Conservation (phyloP, 92 coral and sea anemone genomes). For the Phenganax subtilis region DNA sequence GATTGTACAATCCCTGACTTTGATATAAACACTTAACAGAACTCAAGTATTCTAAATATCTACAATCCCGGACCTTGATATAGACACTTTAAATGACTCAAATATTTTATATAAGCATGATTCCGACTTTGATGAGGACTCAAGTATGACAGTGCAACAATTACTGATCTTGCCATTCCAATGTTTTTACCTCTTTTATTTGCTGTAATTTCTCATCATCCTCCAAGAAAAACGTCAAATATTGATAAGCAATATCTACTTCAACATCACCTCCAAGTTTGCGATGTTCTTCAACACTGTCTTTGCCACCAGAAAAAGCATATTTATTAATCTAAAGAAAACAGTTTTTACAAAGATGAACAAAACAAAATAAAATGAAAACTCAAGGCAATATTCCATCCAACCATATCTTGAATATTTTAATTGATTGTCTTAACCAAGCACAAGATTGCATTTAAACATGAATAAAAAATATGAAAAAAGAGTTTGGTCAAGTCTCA, state of each 20-base stretch:
- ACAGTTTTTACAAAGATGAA: not conserved
- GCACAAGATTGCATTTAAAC: too few relatives aligned
- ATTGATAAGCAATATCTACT: conserved; percentile 92
- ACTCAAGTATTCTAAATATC: not conserved
- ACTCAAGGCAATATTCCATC: too few relatives aligned
- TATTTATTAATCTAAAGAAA: conserved; percentile 80
- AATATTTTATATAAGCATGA: too few relatives aligned
- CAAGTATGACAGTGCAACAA: too few relatives aligned
- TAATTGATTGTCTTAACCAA: too few relatives aligned
- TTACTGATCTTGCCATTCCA: not conserved
- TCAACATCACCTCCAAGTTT: conserved; percentile 77
- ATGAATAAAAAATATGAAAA: too few relatives aligned
- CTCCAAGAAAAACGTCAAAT: conserved; percentile 86
- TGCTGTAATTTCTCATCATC: conserved; percentile 84
- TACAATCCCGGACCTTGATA: too few relatives aligned
- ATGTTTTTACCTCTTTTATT: conserved; percentile 65
- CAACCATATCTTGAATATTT: too few relatives aligned
- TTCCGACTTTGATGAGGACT: too few relatives aligned
- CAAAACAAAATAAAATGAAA: too few relatives aligned
- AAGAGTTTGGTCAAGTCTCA: too few relatives aligned
- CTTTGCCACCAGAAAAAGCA: conserved; percentile 96
- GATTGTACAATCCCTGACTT: not conserved
- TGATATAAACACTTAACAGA: not conserved
- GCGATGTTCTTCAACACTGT: conserved; percentile 89
- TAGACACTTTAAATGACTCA: too few relatives aligned